Base-by-base conservation (phyloP, 2,888 invertebrate genomes). In the Tenthredo livida region DNA sequence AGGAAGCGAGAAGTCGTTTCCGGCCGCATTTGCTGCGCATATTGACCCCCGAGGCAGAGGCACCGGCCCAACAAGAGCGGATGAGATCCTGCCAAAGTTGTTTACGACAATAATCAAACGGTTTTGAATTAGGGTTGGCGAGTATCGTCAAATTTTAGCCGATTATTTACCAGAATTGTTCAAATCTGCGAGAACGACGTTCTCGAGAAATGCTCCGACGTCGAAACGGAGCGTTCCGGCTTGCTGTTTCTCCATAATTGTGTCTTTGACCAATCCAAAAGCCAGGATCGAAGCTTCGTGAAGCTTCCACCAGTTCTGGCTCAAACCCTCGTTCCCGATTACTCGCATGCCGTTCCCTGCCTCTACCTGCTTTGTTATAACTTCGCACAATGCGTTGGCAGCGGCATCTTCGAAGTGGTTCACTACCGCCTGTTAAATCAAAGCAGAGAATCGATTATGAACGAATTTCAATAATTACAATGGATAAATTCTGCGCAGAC, bases 251-350 rank as follows among this genome's bases (percentile, higher is more conserved):
- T 94, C 93, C n/a, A 94, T 89, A 3, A 95, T 90, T 21, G 93
- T 86, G 80, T 93, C 94, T 58, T 94, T 94, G 21, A 94, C 94
- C 37, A 94, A 93, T 73, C 95, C 96, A 7, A 96, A 93, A 3
- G 96, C 95, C 47, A 95, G 92, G 94, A 96, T 95, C 84, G 95
- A 95, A 0, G 96, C 94, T 91, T 96, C 96, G 86, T 94, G 94
- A 67, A 96, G 93, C 92, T 96, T 96, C 96, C 96, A 96, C 95
- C 96, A 95, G 85, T 94, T 91, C 25, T 89, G 89, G 25, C 87
- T 88, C 1, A 85, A 86, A 10, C 85, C 86, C 9, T 87, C 88
- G 40, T 84, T 87, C 21, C 47, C 91, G 89, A 90, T 94, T 91
- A 83, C 94, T 89, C 12, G 92, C 94, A 89, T 93, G 94, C 54